phyloP scores from a whole-genome alignment of 2,797 vertebrate species.

The Notamacropus eugenii region DNA sequence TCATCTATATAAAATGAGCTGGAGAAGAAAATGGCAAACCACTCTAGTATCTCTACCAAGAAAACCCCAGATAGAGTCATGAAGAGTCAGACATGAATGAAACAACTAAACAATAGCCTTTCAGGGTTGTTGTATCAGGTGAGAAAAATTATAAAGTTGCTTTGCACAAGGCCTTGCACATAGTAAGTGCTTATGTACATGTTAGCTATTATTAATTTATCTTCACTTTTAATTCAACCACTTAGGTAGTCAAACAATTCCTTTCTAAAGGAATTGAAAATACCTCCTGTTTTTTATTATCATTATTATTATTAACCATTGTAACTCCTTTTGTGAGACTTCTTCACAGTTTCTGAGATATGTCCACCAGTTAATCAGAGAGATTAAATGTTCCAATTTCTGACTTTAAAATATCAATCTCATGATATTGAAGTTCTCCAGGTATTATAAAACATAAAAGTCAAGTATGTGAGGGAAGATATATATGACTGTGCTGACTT shows the following conservation, averaged over 20 bases:
- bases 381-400: too few relatives aligned
- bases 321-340: too few relatives aligned
- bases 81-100: not conserved
- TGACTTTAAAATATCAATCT: not conserved
- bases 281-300: not conserved
- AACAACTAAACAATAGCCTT: too few relatives aligned
- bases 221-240: not conserved
- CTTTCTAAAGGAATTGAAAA: not conserved
- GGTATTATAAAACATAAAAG: not conserved
- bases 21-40: not conserved
- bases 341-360: too few relatives aligned
- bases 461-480: not conserved
- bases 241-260: not conserved
- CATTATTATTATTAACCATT: too few relatives aligned
- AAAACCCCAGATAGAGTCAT: not conserved
- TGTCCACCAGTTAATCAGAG: too few relatives aligned
- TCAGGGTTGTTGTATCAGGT: too few relatives aligned
- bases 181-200: too few relatives aligned
- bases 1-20: not conserved
- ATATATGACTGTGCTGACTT: not conserved
- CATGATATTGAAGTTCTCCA: not conserved
- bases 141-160: too few relatives aligned
- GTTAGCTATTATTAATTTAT: not conserved
- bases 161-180: too few relatives aligned
- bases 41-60: not conserved